Evolutionary conservation across 1,140 invertebrate species (phyloP).

Genomic region (Anastrepha ludens): DNA sequence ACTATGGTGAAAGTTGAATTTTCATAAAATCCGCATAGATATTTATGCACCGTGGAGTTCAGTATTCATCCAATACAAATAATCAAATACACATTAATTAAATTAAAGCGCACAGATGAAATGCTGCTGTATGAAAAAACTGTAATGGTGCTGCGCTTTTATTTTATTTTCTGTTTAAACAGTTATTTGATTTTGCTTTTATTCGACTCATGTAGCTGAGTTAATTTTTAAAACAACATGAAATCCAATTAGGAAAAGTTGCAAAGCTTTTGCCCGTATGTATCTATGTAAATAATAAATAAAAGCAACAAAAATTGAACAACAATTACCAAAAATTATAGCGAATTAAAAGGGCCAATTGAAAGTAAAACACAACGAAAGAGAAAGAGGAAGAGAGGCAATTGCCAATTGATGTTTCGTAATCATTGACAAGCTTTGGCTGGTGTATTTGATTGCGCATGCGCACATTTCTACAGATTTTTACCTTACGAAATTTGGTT

Average conservation of each 20-base stretch:
- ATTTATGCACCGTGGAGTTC: not conserved
- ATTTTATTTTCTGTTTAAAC: no score
- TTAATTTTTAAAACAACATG: not conserved
- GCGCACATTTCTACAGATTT: not conserved
- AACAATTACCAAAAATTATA: not conserved
- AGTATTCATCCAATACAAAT: not conserved
- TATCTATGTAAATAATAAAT: not conserved
- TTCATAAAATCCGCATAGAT: not conserved
- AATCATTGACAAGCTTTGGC: not conserved
- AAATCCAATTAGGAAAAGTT: not conserved
- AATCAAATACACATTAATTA: not conserved
- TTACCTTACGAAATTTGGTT: not conserved
- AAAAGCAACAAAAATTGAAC: not conserved
- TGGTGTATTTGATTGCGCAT: not conserved
- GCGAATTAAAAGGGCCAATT: constrained; percentile 1
- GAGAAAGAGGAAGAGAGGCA: not conserved
- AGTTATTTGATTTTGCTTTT: no score
- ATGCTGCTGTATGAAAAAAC: not conserved
- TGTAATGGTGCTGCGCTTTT: no score
- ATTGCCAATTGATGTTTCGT: constrained; percentile 4
- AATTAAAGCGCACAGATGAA: constrained; percentile 3
- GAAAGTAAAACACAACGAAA: not conserved
- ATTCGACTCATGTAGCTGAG: no score
- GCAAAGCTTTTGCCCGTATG: not conserved
- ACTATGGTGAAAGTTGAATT: not conserved